phyloP scores from a whole-genome alignment of 2,888 invertebrate genomes.

The Odontocerum albicorne region DNA sequence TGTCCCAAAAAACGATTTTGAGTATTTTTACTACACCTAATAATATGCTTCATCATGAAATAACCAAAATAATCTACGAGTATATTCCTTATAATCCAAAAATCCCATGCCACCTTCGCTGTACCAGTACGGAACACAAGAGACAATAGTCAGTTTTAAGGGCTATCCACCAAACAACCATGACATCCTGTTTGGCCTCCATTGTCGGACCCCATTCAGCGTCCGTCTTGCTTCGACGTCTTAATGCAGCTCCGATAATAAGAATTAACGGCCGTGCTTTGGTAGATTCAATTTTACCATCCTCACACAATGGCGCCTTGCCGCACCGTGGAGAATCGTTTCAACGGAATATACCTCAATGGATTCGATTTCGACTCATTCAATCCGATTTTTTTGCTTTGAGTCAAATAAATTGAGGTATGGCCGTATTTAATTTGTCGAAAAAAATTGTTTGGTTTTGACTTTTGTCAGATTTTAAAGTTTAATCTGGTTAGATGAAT shows the following conservation, averaged over 20 bases:
- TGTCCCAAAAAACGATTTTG: too few species aligned
- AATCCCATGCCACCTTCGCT: too few species aligned
- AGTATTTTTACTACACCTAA: too few species aligned
- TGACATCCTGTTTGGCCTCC: constrained; percentile 35
- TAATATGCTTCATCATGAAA: too few species aligned
- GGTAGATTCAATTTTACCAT: constrained; percentile 34
- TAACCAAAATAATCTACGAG: too few species aligned
- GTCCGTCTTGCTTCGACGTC: constrained; percentile 30
- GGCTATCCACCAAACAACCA: constrained; percentile 16
- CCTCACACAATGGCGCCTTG: constrained; percentile 22
- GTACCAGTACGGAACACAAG: too few species aligned
- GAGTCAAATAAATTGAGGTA: too few species aligned
- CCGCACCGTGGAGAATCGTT: constrained; percentile 28
- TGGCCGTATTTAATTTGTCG: too few species aligned
- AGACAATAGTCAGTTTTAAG: not conserved
- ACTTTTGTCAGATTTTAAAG: too few species aligned
- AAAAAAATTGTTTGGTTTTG: too few species aligned
- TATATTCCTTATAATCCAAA: too few species aligned
- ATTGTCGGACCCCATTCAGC: constrained; percentile 28
- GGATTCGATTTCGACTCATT: constrained; percentile 30
- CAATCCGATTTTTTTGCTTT: constrained; percentile 3
- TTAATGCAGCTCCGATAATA: constrained; percentile 28
- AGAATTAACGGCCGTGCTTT: constrained; percentile 27
- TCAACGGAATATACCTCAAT: constrained; percentile 23
- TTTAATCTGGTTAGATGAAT: too few species aligned